Conservation (phyloP, 2,888 invertebrate genomes). For the Aphidius colemani region DNA sequence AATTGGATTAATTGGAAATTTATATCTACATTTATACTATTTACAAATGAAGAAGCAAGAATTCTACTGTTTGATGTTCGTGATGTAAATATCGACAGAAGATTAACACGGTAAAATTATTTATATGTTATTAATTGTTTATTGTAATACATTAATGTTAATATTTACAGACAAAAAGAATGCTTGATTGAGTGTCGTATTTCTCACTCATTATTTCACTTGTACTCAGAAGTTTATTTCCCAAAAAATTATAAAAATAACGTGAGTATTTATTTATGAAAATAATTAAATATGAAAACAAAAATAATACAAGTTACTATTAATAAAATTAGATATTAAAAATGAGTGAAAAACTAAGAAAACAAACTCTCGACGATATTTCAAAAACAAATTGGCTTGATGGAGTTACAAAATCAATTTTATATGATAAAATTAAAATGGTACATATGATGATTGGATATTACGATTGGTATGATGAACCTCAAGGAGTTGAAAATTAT, state of each 20-base stretch:
- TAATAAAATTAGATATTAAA: constrained; percentile 47
- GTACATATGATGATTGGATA: constrained; percentile 64
- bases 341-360: constrained; percentile 63
- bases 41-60: constrained; percentile 23
- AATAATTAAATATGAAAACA: background rate
- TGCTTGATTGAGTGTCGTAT: constrained; percentile 11
- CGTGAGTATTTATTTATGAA: constrained; percentile 1
- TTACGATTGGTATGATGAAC: constrained; percentile 63
- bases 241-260: constrained; percentile 13
- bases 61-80: background rate
- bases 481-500: constrained; percentile 54
- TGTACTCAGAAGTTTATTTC: constrained; percentile 20
- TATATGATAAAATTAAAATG: constrained; percentile 61
- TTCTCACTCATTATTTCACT: constrained; percentile 9
- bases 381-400: constrained; percentile 65
- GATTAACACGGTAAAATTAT: constrained; percentile 9
- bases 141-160: background rate
- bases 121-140: background rate
- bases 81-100: too few species aligned
- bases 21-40: constrained; percentile 17
- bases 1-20: constrained; percentile 33
- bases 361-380: constrained; percentile 62
- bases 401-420: constrained; percentile 60
- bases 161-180: constrained; percentile 5
- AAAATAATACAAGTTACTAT: background rate